Evolutionary conservation across 2,797 vertebrate species (phyloP).

Genomic region (Xerus rutilus): DNA sequence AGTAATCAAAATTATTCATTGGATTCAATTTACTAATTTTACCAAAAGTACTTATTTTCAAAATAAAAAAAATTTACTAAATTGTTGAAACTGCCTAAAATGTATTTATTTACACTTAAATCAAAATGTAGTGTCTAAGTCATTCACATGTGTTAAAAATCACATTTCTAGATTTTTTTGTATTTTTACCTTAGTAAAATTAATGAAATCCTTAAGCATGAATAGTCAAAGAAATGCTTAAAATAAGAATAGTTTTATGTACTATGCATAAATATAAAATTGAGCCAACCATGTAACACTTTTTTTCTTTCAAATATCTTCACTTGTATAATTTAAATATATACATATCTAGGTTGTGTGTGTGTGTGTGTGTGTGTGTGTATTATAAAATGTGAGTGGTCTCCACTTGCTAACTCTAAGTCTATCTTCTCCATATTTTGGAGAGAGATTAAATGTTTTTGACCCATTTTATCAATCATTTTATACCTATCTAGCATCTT

Average conservation of each 20-base stretch:
- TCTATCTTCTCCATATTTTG: not conserved
- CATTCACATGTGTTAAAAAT: not conserved
- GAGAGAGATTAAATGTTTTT: not conserved
- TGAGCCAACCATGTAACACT: not conserved
- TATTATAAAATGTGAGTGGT: not conserved
- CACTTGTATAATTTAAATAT: not conserved
- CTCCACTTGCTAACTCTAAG: not conserved
- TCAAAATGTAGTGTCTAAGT: not conserved
- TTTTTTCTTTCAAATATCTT: not conserved
- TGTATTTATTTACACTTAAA: not conserved
- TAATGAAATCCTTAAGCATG: not conserved
- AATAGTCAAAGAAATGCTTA: not conserved
- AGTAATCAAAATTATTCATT: not conserved
- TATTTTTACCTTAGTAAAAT: not conserved
- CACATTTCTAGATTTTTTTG: not conserved
- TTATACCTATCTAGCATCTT: not conserved
- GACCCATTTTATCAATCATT: not conserved
- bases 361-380: too few species aligned
- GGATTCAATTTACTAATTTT: not conserved
- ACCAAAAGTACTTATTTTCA: not conserved
- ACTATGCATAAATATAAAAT: not conserved
- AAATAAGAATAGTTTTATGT: not conserved
- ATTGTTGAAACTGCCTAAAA: not conserved
- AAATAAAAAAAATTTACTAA: not conserved
- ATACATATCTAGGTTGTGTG: too few species aligned